These are phyloP conservation scores for Piliocolobus tephrosceles DNA, from an alignment of 2,113 vertebrate genomes.

Conservation along the genomic window DNA sequence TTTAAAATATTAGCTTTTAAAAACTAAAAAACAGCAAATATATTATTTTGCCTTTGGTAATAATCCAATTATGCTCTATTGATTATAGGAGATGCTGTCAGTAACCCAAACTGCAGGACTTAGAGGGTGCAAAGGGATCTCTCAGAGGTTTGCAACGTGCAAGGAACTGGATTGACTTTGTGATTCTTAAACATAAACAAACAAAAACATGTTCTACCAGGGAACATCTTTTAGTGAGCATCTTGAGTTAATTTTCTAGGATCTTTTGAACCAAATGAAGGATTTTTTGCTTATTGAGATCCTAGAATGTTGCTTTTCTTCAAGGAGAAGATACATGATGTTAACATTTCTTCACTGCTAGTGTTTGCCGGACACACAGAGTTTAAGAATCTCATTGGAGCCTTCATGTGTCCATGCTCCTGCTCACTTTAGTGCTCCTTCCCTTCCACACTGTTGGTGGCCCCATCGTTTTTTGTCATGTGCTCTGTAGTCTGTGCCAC, in stretches of 20 bases:
- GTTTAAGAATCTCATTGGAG: background rate
- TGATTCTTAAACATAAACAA: slow-evolving; percentile 23
- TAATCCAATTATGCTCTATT: background rate
- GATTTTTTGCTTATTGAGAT: background rate
- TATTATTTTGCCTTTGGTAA: slow-evolving; percentile 6
- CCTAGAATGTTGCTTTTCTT: background rate
- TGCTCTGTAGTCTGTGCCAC: no score
- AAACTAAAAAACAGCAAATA: background rate
- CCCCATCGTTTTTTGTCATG: background rate
- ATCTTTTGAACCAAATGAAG: background rate
- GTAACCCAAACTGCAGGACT: background rate
- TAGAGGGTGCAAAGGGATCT: background rate
- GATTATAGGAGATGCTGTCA: background rate
- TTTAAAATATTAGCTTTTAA: background rate
- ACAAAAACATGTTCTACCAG: background rate
- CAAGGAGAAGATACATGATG: background rate
- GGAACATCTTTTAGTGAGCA: background rate
- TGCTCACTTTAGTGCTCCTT: background rate
- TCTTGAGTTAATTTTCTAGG: background rate
- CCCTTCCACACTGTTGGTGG: no score
- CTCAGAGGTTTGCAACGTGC: background rate
- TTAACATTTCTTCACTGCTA: background rate
- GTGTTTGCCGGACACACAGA: background rate
- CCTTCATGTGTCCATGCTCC: accelerated
- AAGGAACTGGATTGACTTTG: background rate